Evolutionary conservation across 2,888 invertebrate genomes (phyloP).

Genomic region (Nipponacmea schrenckii): DNA sequence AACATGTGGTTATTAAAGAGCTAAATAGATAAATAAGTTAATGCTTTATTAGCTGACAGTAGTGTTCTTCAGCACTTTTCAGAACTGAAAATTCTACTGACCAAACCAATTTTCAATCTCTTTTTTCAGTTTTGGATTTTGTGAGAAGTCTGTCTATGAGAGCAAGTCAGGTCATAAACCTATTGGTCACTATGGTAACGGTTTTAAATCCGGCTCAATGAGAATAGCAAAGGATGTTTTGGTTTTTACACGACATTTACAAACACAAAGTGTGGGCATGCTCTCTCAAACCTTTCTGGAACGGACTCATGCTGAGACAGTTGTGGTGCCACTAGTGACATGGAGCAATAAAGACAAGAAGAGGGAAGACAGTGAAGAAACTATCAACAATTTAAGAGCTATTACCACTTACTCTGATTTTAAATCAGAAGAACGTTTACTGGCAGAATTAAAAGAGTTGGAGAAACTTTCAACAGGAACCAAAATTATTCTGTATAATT

Average conservation of each 20-base stretch:
- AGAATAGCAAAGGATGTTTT: conserved; percentile 63
- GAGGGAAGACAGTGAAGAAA: conserved; percentile 21
- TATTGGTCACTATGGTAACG: conserved; percentile 66
- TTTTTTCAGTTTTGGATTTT: conserved; percentile 64
- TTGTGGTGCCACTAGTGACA: conserved; percentile 62
- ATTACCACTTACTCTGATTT: conserved; percentile 58
- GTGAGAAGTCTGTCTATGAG: conserved; percentile 52
- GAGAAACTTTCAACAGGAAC: conserved; percentile 53
- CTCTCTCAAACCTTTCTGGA: conserved; percentile 63
- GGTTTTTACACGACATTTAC: conserved; percentile 57
- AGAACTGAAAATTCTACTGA: not conserved
- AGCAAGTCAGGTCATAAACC: conserved; percentile 51
- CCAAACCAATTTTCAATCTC: not conserved
- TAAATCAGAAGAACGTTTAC: conserved; percentile 47
- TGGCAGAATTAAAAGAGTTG: conserved; percentile 47
- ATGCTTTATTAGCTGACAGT: too few relatives aligned
- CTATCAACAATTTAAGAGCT: conserved; percentile 45
- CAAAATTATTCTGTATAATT: conserved; percentile 61
- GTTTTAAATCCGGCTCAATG: conserved; percentile 67
- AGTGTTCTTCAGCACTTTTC: too few relatives aligned
- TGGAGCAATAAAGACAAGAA: conserved; percentile 43
- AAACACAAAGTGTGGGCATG: conserved; percentile 58
- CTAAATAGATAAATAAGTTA: too few relatives aligned
- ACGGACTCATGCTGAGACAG: conserved; percentile 54
- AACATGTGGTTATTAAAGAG: too few relatives aligned